A percentile compares a stretch with the other conserved stretches of the same genome.
phyloP scores from a whole-genome alignment of 2,797 vertebrate genomes.

The Bucorvus abyssinicus region DNA sequence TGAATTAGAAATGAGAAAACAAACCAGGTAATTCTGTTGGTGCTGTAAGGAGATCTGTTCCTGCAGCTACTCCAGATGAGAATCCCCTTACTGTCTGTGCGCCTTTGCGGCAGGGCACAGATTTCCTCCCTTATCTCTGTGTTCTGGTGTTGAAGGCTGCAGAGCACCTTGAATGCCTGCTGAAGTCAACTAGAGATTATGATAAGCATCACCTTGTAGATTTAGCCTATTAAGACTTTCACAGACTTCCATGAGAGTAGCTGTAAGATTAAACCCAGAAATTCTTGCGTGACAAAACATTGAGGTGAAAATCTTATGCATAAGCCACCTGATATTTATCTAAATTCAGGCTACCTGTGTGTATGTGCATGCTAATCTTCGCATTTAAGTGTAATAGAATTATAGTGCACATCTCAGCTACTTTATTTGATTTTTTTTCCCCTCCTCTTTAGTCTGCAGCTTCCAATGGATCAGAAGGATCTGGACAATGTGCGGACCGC shows the following conservation, averaged over 20 bases:
- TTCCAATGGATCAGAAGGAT: conserved; percentile 51
- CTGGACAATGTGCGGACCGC: conserved; percentile 8
- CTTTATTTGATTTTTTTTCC: not conserved
- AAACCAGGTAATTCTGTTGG: not conserved
- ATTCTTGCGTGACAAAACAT: not conserved
- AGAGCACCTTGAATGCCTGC: not conserved
- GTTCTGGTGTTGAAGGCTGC: not conserved
- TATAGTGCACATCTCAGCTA: not conserved
- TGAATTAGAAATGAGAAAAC: not conserved
- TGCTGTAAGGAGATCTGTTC: not conserved
- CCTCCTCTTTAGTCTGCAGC: conserved; percentile 45
- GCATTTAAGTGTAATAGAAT: not conserved
- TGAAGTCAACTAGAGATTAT: not conserved
- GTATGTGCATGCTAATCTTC: not conserved
- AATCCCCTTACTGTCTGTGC: accelerated
- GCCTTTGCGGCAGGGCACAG: not conserved
- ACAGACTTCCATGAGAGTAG: not conserved
- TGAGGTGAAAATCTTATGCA: not conserved
- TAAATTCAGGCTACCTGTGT: not conserved
- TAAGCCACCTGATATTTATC: not conserved
- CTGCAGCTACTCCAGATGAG: not conserved
- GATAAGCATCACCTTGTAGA: not conserved
- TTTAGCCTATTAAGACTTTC: not conserved
- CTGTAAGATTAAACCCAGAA: not conserved
- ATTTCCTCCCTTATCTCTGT: not conserved